Percentiles rank a stretch among this genome's conserved stretches.
Conservation (phyloP, 2,888 invertebrate species). For the Drosophila meridionalis region DNA sequence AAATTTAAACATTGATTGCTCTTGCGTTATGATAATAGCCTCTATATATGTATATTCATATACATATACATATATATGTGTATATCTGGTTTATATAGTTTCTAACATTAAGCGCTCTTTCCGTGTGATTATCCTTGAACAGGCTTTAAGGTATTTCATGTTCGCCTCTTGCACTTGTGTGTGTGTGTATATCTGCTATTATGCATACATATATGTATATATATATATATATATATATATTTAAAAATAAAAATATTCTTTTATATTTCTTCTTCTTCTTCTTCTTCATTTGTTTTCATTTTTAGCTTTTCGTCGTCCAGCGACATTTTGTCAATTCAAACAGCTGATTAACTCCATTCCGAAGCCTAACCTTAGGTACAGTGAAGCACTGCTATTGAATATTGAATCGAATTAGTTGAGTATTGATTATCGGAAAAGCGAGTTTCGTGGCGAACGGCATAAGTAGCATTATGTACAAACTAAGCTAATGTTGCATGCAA, state of each 20-base stretch:
- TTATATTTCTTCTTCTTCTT: background rate
- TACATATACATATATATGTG: background rate
- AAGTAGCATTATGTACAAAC: conserved; percentile 52
- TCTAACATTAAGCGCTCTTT: conserved; percentile 32
- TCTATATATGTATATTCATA: conserved; percentile 31
- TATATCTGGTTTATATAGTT: conserved; percentile 10
- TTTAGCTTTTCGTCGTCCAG: conserved; percentile 72
- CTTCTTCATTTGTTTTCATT: background rate
- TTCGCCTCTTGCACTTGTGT: conserved; percentile 27
- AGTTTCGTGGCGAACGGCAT: background rate
- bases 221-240: conserved; percentile 3
- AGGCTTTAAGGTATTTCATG: conserved; percentile 31
- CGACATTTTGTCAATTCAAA: conserved; percentile 66
- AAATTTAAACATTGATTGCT: conserved; percentile 78
- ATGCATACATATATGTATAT: conserved; percentile 3
- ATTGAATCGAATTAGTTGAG: background rate
- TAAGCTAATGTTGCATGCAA: conserved; percentile 33
- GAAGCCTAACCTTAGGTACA: conserved; percentile 21
- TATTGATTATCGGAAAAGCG: background rate
- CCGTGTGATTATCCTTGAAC: conserved; percentile 56
- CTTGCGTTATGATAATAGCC: conserved; percentile 74
- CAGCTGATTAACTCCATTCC: conserved; percentile 17
- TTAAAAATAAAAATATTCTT: conserved; percentile 20
- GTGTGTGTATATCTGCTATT: background rate
- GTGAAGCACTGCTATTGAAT: conserved; percentile 1